Base-by-base conservation (phyloP, 1,140 invertebrate species). In the Trinorchestia longiramus region DNA sequence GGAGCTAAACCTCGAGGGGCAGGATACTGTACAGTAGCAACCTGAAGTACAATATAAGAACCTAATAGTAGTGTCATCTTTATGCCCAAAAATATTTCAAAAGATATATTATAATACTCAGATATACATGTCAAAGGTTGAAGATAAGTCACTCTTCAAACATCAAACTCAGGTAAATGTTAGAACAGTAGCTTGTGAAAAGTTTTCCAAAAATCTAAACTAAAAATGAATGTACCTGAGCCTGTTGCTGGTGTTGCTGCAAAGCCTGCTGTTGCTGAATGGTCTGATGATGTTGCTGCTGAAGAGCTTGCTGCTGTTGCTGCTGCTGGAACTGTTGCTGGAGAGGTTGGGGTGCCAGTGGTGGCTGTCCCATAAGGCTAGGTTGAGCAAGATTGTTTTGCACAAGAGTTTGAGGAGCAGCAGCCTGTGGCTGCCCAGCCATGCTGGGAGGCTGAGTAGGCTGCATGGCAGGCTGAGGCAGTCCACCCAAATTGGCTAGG, bases 291-390 rank as follows among this genome's bases (percentile, higher is more conserved):
- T 96, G 96, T 88, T 96, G 96, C 95, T 96, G 95, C 42, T 91
- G 96, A 15, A 96, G 95, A 42, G 96, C 95, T 96, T 96, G 96
- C 17, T 94, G 92, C 43, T 94, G 92, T 36, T 45, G 44, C 44
- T 44, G 43, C 43, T 96, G 43, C 92, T 96, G 23, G 95, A 95
- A 62, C 43, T 45, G 44, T 47, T 96, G 96, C 47, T 96, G 96
- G 1, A 97, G 94, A 44, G 96, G 91, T 87, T 97, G 96, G n/a
- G 95, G 44, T 45, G 95, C 96, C 47, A 97, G 96, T 43, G 96
- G 96, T 3, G 96, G 96, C 53, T 97, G 96, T 45, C 96, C 96
- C 96, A 97, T 97, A 6, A 97, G 96, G 47, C 96, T 97, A 1
- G 95, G 53, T n/a, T 90, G 87, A 42, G 87, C 87, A 28, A 94